Evolutionary conservation across 2,888 invertebrate genomes (phyloP), one percentile per base, ranked within the genome.

Genomic region (Eupeodes luniger): DNA sequence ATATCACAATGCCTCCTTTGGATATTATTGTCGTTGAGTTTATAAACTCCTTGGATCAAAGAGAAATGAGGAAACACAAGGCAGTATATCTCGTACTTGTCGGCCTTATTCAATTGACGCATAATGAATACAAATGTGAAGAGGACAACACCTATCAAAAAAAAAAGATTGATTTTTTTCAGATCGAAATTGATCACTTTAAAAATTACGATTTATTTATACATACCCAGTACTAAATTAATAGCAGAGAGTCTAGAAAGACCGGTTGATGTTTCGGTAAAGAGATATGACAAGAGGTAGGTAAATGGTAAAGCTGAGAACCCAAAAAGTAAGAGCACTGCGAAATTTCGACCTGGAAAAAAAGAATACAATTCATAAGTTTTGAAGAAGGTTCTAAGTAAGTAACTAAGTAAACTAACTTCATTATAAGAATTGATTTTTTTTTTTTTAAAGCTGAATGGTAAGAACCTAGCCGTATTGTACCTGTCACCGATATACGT

Each of bases 261-360:
- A 12, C 72, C 72, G 1, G 64, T 64, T 19, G 75, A 75, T 14
- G 62, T 61, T 75, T 75, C 62, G 4, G 14, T 47, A 19, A 75
- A 75, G 1, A 75, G 1, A 51, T 49, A 51, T 12, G 75, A 36
- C 3, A 75, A 62, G 6, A 64, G 7, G n/a, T 75, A 75, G 10
- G 75, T 75, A 9, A 75, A 9, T 40, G 75, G 75, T 14, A 75
- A n/a, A 5, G 19, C 75, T 36, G 75, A 61, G 40, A 5, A 75
- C 11, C 75, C 75, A 64, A 75, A 75, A 1, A 75, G 53, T 16
- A 75, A 16, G 1, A 75, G 51, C 6, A 75, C 1, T 40, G 34
- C 34, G 14, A 75, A 62, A 40, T 19, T 27, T 14, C 75, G 44
- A 51, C 75, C 75, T 75, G 70, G 6, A 57, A 70, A 12, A 6